Evolutionary conservation across 2,113 vertebrate species (phyloP).

Genomic region (Myotis brandtii): DNA sequence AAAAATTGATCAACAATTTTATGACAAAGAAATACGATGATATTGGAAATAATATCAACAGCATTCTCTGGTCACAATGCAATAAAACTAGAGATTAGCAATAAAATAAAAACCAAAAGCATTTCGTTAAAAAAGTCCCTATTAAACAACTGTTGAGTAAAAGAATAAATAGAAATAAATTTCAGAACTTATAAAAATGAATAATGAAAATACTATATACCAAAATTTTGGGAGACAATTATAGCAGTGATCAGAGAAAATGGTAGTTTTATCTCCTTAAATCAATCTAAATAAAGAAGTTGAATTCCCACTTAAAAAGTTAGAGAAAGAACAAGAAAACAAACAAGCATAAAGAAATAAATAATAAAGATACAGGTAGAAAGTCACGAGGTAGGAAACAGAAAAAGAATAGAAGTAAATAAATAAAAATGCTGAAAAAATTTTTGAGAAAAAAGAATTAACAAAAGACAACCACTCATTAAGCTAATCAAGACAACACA

Average conservation of each 20-base stretch:
- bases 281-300: not conserved
- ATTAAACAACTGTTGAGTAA: not conserved
- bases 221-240: not conserved
- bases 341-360: not conserved
- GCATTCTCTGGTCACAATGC: not conserved
- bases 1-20: not conserved
- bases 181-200: not conserved
- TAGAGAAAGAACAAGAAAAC: not conserved
- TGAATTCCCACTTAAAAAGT: not conserved
- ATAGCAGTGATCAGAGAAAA: not conserved
- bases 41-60: not conserved
- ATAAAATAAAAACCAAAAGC: not conserved
- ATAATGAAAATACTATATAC: not conserved
- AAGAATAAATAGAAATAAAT: not conserved
- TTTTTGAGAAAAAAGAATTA: not conserved
- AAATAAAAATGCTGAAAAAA: slow-evolving; percentile 5
- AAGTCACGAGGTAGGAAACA: not conserved
- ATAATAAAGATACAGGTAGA: not conserved
- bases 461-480: not conserved
- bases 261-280: not conserved
- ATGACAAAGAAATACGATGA: not conserved
- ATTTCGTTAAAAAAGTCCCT: not conserved
- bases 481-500: not conserved
- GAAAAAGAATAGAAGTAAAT: not conserved
- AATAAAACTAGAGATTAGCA: not conserved